Percentiles rank a stretch among this genome's conserved stretches.
phyloP scores from a whole-genome alignment of 2,797 vertebrate species.

The Scyliorhinus canicula region DNA sequence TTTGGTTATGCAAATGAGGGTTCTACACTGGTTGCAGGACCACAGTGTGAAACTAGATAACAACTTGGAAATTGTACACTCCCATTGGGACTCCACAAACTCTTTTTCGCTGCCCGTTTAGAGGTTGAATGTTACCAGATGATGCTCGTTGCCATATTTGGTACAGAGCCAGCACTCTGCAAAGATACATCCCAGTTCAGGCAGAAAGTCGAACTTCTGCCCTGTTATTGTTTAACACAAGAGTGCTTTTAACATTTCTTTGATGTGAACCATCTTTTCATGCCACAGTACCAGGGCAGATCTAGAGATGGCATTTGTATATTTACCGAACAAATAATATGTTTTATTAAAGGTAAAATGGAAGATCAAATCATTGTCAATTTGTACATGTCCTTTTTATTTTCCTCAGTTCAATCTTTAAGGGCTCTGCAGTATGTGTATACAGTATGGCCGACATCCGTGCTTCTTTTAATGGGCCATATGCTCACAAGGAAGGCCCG shows the following conservation, averaged over 20 bases:
- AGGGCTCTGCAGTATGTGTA: conserved; percentile 90
- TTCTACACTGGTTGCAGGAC: not conserved
- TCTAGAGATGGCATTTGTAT: not conserved
- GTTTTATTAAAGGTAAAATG: not conserved
- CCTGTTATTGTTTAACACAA: not conserved
- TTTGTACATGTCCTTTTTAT: not conserved
- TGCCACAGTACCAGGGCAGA: not conserved
- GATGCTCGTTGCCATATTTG: not conserved
- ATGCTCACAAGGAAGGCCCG: conserved; percentile 89
- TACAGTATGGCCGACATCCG: conserved; percentile 94
- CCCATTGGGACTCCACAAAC: not conserved
- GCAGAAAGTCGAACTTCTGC: not conserved
- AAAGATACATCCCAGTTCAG: not conserved
- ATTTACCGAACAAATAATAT: not conserved
- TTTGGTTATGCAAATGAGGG: not conserved
- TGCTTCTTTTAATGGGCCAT: conserved; percentile 88
- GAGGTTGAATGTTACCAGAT: not conserved
- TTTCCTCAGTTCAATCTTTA: conserved; percentile 81
- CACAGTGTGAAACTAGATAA: not conserved
- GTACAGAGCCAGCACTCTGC: not conserved
- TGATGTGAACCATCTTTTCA: not conserved
- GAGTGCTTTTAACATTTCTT: not conserved
- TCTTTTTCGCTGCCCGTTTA: not conserved
- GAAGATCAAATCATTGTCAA: not conserved
- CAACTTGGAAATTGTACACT: not conserved